Evolutionary conservation across 1,140 invertebrate genomes (phyloP), one percentile per base, ranked within the genome.

Genomic region (Oedothorax gibbosus): DNA sequence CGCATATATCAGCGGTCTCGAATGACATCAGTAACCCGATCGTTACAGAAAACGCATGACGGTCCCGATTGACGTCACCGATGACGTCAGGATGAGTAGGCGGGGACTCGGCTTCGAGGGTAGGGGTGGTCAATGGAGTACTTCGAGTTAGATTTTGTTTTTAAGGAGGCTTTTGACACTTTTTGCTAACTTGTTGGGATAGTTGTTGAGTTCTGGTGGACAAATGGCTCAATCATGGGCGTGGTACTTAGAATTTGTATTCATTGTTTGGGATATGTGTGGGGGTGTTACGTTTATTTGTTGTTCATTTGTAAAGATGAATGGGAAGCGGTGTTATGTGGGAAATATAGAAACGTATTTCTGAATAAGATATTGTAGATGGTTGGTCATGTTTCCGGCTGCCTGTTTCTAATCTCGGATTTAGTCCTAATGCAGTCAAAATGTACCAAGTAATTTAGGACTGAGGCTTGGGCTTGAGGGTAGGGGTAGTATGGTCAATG

Each of bases 1-100:
- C 71, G 56, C 80, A 82, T 65, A 82, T 73, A 82, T 53, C 81
- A 21, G 53, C 50, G 49, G 69, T 76, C 51, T 76, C 51, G 60
- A 84, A 76, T 84, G 72, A 84, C 81, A 72, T 84, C 81, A 84
- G 72, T 72, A 84, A 84, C 81, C 81, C 71, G 81, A 84, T 84
- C 81, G 81, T 84, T 84, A 84, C 81, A 54, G 75, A 76, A 84
- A 84, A 84, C 81, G 81, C 81, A 76, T 72, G 80, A 64, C 57
- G 80, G 80, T 82, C 69, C 64, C 51, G 53, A 84, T 84, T 84
- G 81, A 84, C 81, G 81, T 84, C 81, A 84, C 62, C 35, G 57
- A 72, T 84, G 81, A 84, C 71, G 81, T 84, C 60, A 83, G 81
- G 56, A 60, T 84, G 60, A 76, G 81, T 84, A 84, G 81, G 81